Evolutionary conservation across 2,113 vertebrate species (phyloP).

Genomic region (Spea multiplicata): DNA sequence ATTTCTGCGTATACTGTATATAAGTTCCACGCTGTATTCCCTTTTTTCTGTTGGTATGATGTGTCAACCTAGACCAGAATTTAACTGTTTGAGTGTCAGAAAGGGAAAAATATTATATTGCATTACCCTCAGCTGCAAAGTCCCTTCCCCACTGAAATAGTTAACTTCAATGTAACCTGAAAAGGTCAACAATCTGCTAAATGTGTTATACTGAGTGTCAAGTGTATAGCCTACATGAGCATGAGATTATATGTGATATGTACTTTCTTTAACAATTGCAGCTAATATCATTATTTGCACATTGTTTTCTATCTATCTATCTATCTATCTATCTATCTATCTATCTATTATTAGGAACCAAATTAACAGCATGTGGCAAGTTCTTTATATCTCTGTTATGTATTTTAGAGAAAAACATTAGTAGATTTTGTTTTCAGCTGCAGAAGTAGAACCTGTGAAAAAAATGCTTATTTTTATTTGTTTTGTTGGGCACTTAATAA

Average conservation of each 20-base stretch:
- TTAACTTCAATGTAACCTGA: background rate
- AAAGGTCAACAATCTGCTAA: background rate
- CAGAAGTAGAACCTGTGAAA: no score
- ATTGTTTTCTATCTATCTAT: background rate
- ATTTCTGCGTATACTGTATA: no score
- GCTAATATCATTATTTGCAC: conserved; percentile 1
- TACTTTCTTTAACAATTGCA: conserved; percentile 7
- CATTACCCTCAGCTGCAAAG: background rate
- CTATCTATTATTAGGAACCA: no score
- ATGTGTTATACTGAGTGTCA: background rate
- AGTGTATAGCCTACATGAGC: background rate
- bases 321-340: no score
- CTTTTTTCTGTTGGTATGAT: no score
- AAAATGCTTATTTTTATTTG: no score
- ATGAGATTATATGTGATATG: background rate
- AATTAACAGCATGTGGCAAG: no score
- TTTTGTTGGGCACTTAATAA: no score
- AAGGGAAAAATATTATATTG: background rate
- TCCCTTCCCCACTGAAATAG: background rate
- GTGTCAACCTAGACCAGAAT: background rate
- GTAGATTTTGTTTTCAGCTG: no score
- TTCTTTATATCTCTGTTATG: no score
- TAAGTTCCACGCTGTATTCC: no score
- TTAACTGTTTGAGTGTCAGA: background rate
- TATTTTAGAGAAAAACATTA: no score